Percentiles rank a stretch among this genome's conserved stretches.
phyloP scores from a whole-genome alignment of 2,113 vertebrate genomes.

The Datnioides undecimradiatus region DNA sequence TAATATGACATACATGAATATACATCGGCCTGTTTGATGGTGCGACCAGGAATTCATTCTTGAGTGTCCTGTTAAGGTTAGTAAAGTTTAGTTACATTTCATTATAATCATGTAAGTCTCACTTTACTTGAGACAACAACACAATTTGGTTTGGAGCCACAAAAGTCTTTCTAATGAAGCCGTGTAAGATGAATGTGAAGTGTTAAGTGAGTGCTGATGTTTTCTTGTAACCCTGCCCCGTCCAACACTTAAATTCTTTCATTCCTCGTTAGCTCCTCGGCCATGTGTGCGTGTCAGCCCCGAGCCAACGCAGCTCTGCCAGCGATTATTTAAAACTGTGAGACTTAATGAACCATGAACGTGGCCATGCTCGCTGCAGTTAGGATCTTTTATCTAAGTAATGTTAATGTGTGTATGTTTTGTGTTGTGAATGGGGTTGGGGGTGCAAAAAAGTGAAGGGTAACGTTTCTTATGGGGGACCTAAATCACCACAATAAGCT shows the following conservation, averaged over 20 bases:
- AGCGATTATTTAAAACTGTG: slow-evolving; percentile 16
- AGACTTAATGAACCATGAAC: slow-evolving; percentile 14
- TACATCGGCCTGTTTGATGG: no score
- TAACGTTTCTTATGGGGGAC: slow-evolving; percentile 44
- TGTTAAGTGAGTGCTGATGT: slow-evolving; percentile 28
- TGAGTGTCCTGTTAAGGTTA: not conserved
- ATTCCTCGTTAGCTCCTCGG: slow-evolving; percentile 10
- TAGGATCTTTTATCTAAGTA: slow-evolving; percentile 13
- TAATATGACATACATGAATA: no score
- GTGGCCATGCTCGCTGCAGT: not conserved
- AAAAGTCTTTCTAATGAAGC: slow-evolving; percentile 1
- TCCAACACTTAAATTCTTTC: slow-evolving; percentile 15
- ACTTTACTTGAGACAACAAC: not conserved
- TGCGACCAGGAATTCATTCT: not conserved
- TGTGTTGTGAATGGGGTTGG: slow-evolving; percentile 10
- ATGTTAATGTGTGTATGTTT: slow-evolving; percentile 15
- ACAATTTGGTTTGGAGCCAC: slow-evolving; percentile 7
- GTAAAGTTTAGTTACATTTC: not conserved
- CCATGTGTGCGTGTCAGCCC: not conserved
- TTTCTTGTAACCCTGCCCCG: not conserved
- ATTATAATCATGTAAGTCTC: not conserved
- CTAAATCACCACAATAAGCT: slow-evolving; percentile 61
- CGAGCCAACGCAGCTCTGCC: not conserved
- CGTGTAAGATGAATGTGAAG: slow-evolving; percentile 9
- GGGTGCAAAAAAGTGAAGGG: not conserved